phyloP scores from a whole-genome alignment of 1,140 invertebrate genomes.

The Drosophila ercepeae region DNA sequence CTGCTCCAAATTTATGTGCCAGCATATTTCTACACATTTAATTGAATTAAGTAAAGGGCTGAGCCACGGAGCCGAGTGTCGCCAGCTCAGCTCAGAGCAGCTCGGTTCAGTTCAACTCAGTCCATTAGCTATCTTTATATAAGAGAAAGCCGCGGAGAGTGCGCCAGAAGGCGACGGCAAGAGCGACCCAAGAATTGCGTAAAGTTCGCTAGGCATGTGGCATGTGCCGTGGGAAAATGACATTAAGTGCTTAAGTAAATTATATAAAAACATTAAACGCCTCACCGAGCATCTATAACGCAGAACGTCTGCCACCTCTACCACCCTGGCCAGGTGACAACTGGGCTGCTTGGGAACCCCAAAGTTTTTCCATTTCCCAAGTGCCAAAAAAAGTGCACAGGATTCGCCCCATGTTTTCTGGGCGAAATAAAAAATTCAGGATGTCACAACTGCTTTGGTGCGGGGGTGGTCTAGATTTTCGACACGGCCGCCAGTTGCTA shows the following conservation, averaged over 20 bases:
- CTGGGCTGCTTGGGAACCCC: conserved; percentile 25
- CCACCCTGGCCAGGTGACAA: conserved; percentile 19
- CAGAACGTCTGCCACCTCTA: not conserved
- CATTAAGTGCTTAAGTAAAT: conserved; percentile 77
- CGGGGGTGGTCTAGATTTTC: conserved; percentile 45
- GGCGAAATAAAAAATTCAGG: conserved; percentile 46
- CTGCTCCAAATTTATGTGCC: conserved; percentile 59
- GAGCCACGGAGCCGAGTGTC: conserved; percentile 28
- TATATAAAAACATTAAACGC: conserved; percentile 72
- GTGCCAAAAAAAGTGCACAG: conserved; percentile 34
- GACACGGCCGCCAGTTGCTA: conserved; percentile 17
- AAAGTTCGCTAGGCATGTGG: conserved; percentile 47
- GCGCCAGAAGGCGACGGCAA: conserved; percentile 14
- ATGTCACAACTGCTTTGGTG: conserved; percentile 15
- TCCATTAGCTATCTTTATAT: conserved; percentile 52
- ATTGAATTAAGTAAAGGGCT: conserved; percentile 70
- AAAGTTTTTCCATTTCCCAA: not conserved
- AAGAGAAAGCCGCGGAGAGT: conserved; percentile 42
- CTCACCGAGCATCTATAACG: conserved; percentile 42
- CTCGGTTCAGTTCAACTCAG: conserved; percentile 9
- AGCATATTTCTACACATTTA: conserved; percentile 60
- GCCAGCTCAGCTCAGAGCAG: conserved; percentile 15
- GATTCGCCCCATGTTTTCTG: not conserved
- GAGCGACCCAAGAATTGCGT: conserved; percentile 55
- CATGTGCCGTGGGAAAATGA: conserved; percentile 47